phyloP scores from a whole-genome alignment of 1,140 invertebrate genomes.

The Bicyclus anynana region DNA sequence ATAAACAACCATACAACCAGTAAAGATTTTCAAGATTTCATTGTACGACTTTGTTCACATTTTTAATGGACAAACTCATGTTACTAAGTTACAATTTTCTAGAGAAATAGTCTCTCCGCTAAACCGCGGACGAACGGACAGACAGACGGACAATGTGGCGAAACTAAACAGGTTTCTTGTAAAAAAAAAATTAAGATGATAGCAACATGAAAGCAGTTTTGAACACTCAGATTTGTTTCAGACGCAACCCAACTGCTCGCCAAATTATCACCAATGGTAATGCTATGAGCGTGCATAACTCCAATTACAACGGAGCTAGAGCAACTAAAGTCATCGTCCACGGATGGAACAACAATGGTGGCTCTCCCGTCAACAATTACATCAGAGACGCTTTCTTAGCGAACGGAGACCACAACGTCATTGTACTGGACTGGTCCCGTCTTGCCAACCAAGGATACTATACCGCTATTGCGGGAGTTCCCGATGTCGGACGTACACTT shows the following conservation, averaged over 20 bases:
- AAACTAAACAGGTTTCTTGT: no score
- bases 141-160: no score
- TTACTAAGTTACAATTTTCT: no score
- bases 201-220: no score
- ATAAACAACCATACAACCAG: no score
- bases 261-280: constrained; percentile 40
- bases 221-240: constrained; percentile 33
- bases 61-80: no score
- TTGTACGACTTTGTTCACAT: no score
- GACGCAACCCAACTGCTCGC: constrained; percentile 33
- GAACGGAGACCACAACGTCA: constrained; percentile 75
- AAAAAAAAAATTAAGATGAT: no score
- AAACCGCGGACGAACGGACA: no score
- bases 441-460: constrained; percentile 49
- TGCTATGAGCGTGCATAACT: constrained; percentile 36
- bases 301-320: constrained; percentile 36
- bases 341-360: constrained; percentile 54
- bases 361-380: constrained; percentile 32
- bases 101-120: no score
- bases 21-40: no score
- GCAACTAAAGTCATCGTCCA: constrained; percentile 48
- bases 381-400: constrained; percentile 62
- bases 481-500: constrained; percentile 48
- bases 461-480: constrained; percentile 71
- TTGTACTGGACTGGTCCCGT: constrained; percentile 66